A percentile compares a stretch with the other conserved stretches of the same genome.
These are phyloP conservation scores for Cacatua alba DNA, from an alignment of 2,113 vertebrate genomes.

Conservation along the genomic window DNA sequence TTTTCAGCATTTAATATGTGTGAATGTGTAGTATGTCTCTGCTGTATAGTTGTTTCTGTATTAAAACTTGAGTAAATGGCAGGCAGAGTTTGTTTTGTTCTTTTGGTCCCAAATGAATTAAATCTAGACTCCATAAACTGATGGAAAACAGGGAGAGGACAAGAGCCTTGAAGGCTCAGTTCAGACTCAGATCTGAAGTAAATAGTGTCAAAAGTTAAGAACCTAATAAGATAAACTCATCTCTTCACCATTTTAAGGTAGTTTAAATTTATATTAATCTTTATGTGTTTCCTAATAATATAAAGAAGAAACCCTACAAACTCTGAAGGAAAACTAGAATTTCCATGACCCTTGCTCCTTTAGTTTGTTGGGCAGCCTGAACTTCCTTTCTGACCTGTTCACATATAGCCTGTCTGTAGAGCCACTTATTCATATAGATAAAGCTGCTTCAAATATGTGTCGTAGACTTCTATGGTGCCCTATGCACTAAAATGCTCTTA, in stretches of 20 bases:
- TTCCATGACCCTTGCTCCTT: not conserved
- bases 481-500: not conserved
- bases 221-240: not conserved
- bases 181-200: not conserved
- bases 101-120: not conserved
- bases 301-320: not conserved
- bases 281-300: not conserved
- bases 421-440: not conserved
- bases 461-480: not conserved
- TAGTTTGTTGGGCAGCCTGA: not conserved
- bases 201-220: not conserved
- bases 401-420: not conserved
- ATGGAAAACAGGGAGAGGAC: not conserved
- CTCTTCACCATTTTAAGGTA: not conserved
- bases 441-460: not conserved
- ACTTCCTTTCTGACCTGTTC: not conserved
- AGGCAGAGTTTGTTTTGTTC: not conserved
- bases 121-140: not conserved
- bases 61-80: not conserved
- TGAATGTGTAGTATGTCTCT: not conserved
- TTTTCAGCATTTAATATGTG: not conserved
- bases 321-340: not conserved
- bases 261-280: not conserved
- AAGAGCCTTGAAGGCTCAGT: not conserved
- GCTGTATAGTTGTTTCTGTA: not conserved